These are phyloP conservation scores for Acanthosepion esculentum DNA, from an alignment of 2,888 invertebrate species.

Conservation along the genomic window DNA sequence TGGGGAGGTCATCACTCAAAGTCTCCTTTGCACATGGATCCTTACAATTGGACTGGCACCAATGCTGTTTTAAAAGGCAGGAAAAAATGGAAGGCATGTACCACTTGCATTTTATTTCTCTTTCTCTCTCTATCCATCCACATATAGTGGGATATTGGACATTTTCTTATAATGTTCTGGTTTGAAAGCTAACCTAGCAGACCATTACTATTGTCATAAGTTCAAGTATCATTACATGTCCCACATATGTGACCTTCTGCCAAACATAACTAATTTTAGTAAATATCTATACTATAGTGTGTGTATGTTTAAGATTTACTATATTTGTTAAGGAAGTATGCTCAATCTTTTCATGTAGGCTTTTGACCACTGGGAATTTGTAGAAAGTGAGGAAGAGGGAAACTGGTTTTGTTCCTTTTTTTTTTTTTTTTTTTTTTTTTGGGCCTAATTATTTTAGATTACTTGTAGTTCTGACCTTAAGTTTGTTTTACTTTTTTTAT, in stretches of 20 bases:
- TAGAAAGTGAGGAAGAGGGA: no score
- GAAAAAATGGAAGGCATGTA: constrained; percentile 73
- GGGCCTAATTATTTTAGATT: no score
- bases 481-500: no score
- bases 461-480: no score
- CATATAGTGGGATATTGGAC: neutral
- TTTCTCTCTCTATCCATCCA: neutral
- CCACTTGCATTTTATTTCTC: neutral
- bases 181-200: no score
- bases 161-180: neutral
- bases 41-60: constrained; percentile 75
- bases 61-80: constrained; percentile 72
- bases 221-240: neutral
- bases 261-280: neutral
- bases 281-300: neutral
- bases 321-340: no score
- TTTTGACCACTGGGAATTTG: no score
- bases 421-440: no score
- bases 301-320: no score
- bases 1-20: constrained; percentile 73
- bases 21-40: constrained; percentile 73
- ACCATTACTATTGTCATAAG: no score
- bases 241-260: neutral
- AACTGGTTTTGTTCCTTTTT: no score
- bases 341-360: no score